Percentiles rank a stretch among this genome's conserved stretches.
phyloP scores from a whole-genome alignment of 37 sponge, comb jelly and placozoan genomes.

The Geodia barretti region DNA sequence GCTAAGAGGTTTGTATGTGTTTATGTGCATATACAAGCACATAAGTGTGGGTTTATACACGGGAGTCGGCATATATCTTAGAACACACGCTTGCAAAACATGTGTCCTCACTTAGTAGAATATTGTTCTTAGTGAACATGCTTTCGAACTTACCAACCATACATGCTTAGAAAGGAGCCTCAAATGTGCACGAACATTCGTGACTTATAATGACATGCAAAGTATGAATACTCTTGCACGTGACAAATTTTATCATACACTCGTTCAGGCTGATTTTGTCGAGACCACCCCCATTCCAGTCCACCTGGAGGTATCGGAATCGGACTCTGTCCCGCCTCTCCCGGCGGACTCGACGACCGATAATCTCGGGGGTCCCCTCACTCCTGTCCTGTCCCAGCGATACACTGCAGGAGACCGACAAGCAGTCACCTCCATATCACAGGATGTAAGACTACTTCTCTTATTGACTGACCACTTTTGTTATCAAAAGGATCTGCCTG shows the following conservation, averaged over 20 bases:
- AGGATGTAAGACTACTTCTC: not conserved
- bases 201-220: not conserved
- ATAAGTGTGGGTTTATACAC: too few relatives aligned
- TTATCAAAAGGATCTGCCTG: not conserved
- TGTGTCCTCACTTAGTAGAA: too few relatives aligned
- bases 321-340: conserved; percentile 6
- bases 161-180: too few relatives aligned
- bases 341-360: not conserved
- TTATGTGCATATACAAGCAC: too few relatives aligned
- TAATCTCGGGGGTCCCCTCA: conserved; percentile 30
- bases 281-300: conserved; percentile 42
- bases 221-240: not conserved
- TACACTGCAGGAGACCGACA: conserved; percentile 15
- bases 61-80: too few relatives aligned
- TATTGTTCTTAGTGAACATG: too few relatives aligned
- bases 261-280: conserved; percentile 33
- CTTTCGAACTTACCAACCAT: too few relatives aligned
- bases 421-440: not conserved
- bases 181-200: not conserved
- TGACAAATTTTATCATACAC: not conserved
- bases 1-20: too few relatives aligned
- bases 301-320: conserved; percentile 3
- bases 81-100: too few relatives aligned
- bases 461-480: not conserved
- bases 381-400: conserved; percentile 18